Evolutionary conservation across 2,888 invertebrate genomes (phyloP).

Genomic region (Acanthosepion lycidas): DNA sequence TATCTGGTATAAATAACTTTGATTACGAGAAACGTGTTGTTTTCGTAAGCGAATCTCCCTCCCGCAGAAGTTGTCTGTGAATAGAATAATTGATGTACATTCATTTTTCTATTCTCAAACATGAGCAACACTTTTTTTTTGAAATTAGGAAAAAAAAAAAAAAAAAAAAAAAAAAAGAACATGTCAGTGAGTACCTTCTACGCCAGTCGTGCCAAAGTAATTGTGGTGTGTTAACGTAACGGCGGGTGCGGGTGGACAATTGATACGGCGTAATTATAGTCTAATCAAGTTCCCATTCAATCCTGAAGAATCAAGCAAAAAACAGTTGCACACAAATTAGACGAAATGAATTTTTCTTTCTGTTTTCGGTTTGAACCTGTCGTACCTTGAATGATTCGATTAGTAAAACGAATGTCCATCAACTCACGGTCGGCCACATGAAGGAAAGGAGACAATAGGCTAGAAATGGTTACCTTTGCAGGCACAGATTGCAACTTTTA

Average conservation of each 20-base stretch:
- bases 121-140: background rate
- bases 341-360: background rate
- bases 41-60: background rate
- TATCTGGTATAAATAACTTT: background rate
- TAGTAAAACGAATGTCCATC: background rate
- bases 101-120: background rate
- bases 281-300: background rate
- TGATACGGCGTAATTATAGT: background rate
- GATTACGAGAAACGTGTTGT: background rate
- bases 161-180: background rate
- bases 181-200: background rate
- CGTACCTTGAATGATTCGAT: background rate
- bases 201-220: background rate
- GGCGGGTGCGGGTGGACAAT: background rate
- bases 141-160: background rate
- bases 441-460: background rate
- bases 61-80: background rate
- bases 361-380: background rate
- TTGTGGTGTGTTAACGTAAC: background rate
- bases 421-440: background rate
- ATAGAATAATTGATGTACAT: background rate
- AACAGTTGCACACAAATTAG: constrained; percentile 4
- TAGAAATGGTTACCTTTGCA: background rate
- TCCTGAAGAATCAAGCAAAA: background rate
- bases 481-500: too few species aligned